Conservation (phyloP, 2,888 invertebrate species). For the Drosophila crucigera region DNA sequence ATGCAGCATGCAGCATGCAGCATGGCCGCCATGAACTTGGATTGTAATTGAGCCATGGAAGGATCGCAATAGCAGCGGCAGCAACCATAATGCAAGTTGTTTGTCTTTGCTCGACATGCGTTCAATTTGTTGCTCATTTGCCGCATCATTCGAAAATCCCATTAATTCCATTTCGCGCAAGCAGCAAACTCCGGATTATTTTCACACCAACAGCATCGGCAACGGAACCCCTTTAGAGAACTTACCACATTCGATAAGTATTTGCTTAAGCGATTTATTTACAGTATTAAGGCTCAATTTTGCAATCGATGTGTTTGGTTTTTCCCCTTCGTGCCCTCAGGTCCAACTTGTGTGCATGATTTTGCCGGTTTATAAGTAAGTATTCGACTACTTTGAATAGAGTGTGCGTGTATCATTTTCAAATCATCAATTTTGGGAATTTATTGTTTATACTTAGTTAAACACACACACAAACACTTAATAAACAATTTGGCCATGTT, state of each 20-base stretch:
- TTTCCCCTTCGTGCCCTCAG: constrained; percentile 39
- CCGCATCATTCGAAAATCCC: constrained; percentile 73
- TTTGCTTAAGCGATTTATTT: constrained; percentile 62
- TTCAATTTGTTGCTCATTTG: constrained; percentile 72
- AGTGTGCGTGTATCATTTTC: constrained; percentile 57
- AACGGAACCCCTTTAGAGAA: constrained; percentile 16
- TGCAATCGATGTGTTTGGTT: constrained; percentile 57
- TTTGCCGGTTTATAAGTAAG: constrained; percentile 23
- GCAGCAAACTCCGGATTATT: constrained; percentile 46
- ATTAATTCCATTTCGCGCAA: constrained; percentile 47
- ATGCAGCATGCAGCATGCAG: constrained; percentile 48
- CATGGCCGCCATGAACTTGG: constrained; percentile 71
- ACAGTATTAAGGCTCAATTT: constrained; percentile 60
- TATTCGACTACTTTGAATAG: constrained; percentile 1
- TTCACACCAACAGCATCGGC: constrained; percentile 24
- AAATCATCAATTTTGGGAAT: constrained; percentile 59
- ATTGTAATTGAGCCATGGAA: constrained; percentile 62
- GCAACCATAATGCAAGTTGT: constrained; percentile 45
- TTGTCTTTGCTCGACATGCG: constrained; percentile 47
- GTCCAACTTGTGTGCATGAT: constrained; percentile 19
- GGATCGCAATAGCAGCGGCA: constrained; percentile 24
- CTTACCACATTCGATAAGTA: constrained; percentile 51
- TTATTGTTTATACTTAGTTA: constrained; percentile 65
- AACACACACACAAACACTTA: constrained; percentile 65
- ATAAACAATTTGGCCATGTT: constrained; percentile 67